Evolutionary conservation across 2,113 vertebrate species (phyloP), one percentile per base, ranked within the genome.

Genomic region (Neodontobutis hainanensis): DNA sequence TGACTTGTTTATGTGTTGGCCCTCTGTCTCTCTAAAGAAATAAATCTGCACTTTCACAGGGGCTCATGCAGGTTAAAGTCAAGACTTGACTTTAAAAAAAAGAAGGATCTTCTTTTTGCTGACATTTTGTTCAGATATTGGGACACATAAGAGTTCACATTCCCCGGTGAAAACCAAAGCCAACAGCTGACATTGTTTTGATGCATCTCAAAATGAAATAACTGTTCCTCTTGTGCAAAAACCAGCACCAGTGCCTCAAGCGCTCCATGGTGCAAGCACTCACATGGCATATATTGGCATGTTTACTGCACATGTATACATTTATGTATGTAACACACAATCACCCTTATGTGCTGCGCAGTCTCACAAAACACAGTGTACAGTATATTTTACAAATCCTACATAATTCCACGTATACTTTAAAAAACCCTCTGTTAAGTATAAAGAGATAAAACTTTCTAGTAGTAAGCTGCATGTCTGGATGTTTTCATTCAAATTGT

Each of bases 11-110:
- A 85, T 66, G 12, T 65, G 56, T 46, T 0, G 5, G 66, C 64
- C 64, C 72, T 57, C 59, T 56, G 61, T 62, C 49, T 70, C 32
- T 19, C 48, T 11, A 42, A 75, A 56, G 62, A 60, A 53, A 84
- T 82, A 75, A 89, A 71, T 88, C 70, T 75, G 61, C 61, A 42
- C 67, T 70, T 78, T 84, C 64, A 73, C 40, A 68, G 14, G 47
- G 67, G 61, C 19, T 77, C 61, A 70, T 49, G 19, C 12, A 35
- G 50, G 58, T 15, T 68, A 52, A 65, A 58, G 65, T 48, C 12
- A 43, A 62, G 58, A 38, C 62, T n/a, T 36, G 36, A 36, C n/a
- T n/a, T n/a, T n/a, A n/a, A n/a, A n/a, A n/a, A n/a, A n/a, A n/a
- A n/a, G n/a, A n/a, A n/a, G n/a, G n/a, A n/a, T n/a, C n/a, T n/a